A percentile compares a stretch with the other conserved stretches of the same genome.
These are phyloP conservation scores for Polyommatus iphigenia DNA, from an alignment of 2,888 invertebrate genomes.

Conservation along the genomic window DNA sequence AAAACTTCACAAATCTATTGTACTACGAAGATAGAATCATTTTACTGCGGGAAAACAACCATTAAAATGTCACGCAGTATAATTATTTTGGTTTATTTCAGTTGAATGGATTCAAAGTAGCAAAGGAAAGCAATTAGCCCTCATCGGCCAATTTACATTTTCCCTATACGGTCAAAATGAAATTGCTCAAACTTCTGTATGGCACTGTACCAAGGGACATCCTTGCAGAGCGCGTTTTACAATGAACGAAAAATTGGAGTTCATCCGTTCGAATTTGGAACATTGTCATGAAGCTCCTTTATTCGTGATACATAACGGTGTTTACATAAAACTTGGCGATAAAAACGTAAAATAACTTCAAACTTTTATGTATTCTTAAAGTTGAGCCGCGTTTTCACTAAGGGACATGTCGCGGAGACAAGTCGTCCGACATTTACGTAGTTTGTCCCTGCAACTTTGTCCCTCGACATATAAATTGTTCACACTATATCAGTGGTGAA, in stretches of 20 bases:
- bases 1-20: too few species aligned
- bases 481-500: too few species aligned
- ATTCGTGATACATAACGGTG: conserved; percentile 16
- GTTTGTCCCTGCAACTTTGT: too few species aligned
- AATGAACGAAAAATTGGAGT: not conserved
- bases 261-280: not conserved
- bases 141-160: conserved; percentile 50
- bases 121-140: not conserved
- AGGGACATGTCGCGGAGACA: too few species aligned
- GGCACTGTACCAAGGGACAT: conserved; percentile 40
- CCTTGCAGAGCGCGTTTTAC: conserved; percentile 39
- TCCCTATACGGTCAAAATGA: conserved; percentile 39
- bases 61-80: too few species aligned
- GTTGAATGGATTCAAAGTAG: not conserved
- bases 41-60: too few species aligned
- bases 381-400: too few species aligned
- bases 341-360: not conserved
- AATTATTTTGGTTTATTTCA: too few species aligned
- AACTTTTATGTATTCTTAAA: not conserved
- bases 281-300: conserved; percentile 17
- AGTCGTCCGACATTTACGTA: too few species aligned
- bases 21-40: too few species aligned
- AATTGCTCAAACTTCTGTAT: conserved; percentile 31
- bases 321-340: conserved; percentile 3
- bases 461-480: too few species aligned